phyloP scores from a whole-genome alignment of 2,888 invertebrate species.

The Ennomos fuscantarius region DNA sequence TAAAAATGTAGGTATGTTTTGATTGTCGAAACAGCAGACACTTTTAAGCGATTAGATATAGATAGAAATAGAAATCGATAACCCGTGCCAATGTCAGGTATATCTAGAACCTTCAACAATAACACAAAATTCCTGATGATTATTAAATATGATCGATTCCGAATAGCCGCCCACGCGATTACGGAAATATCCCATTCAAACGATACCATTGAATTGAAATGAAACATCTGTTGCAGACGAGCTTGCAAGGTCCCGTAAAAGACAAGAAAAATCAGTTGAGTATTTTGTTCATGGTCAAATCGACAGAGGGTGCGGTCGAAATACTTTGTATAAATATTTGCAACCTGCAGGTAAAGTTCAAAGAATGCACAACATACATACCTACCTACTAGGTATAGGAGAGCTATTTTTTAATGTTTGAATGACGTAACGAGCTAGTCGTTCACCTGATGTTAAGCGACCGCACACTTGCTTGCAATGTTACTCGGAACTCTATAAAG shows the following conservation, averaged over 20 bases:
- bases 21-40: not conserved
- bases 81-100: constrained; percentile 8
- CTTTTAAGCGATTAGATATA: not conserved
- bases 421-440: no score
- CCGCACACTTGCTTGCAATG: no score
- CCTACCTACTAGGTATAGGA: no score
- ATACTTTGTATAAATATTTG: no score
- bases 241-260: not conserved
- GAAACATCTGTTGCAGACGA: constrained; percentile 20
- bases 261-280: not conserved
- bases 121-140: constrained; percentile 22
- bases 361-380: no score
- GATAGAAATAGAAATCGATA: constrained; percentile 9
- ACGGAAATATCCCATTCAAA: constrained; percentile 24
- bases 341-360: no score
- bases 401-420: no score
- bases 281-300: no score
- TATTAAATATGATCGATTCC: constrained; percentile 26
- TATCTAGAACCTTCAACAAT: constrained; percentile 10
- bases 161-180: constrained; percentile 17
- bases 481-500: no score
- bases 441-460: no score
- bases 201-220: constrained; percentile 14
- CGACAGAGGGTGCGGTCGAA: no score
- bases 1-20: no score